Base-by-base conservation (phyloP, 2,888 invertebrate genomes). In the Ophion costatus region DNA sequence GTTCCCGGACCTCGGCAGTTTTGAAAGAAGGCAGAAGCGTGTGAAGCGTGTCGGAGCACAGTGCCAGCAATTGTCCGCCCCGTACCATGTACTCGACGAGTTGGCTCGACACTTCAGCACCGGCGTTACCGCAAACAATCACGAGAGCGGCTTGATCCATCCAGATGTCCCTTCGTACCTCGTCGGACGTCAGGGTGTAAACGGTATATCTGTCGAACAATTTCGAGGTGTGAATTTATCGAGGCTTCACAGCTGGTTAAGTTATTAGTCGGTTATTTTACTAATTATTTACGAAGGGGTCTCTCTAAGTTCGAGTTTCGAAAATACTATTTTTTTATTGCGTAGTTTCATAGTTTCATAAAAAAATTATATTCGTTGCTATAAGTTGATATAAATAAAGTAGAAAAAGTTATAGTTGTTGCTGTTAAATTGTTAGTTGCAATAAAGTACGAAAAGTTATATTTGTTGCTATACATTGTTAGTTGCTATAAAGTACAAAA, bases 1-100 rank as follows among this genome's bases (percentile, higher is more conserved):
- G 96, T 94, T 97, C 97, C 33, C 97, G 96, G 57, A 97, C 97
- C 95, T 98, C 98, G 9, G 97, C 97, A 77, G 97, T 97, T 90
- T 97, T 96, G 93, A 97, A 98, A 82, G 96, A 96, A 29, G 97
- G 97, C 88, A 98, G 94, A 73, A 98, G 96, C 56, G 96, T 95
- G 89, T 97, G 96, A 57, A 98, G 94, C 45, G 97, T 94, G 93
- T 98, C 97, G 4, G 97, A 97, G 91, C 97, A 98, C 3, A 98
- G 94, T 42, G 97, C 97, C 10, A 98, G 94, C 80, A 98, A 94
- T 85, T 96, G 95, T 9, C 97, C 98, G 1, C 97, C 97, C 63
- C 95, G 95, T 22, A 97, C 94, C 85, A 98, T 94, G 90, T 96
- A 97, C 64, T 96, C 96, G 17, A 97, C 94, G 51, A 97, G 94